phyloP scores from a whole-genome alignment of 1,140 invertebrate genomes.

The Nasonia longicornis region DNA sequence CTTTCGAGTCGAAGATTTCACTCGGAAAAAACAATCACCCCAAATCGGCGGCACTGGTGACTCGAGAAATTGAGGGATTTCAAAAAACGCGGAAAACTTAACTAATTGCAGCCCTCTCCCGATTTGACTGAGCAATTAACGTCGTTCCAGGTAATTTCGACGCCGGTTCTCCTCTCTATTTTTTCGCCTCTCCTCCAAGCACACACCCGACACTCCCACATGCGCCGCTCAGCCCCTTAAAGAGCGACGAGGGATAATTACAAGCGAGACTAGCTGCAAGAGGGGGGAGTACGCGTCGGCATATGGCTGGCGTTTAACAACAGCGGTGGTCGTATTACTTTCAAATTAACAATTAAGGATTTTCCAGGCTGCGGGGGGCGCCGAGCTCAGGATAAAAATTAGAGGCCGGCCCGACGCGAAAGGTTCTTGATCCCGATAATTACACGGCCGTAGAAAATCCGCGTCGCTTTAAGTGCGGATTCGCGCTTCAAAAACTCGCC shows the following conservation, averaged over 20 bases:
- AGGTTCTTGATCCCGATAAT: conserved; percentile 36
- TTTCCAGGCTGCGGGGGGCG: not conserved
- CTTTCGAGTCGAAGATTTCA: too few species aligned
- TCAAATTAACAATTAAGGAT: conserved; percentile 52
- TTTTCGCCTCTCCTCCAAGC: not conserved
- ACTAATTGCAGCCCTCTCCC: not conserved
- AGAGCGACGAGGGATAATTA: conserved; percentile 28
- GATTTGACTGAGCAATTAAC: conserved; percentile 10
- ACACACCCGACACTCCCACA: too few species aligned
- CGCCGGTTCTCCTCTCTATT: not conserved
- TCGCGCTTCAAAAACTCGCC: conserved; percentile 9
- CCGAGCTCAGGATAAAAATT: conserved; percentile 22
- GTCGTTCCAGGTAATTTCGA: not conserved
- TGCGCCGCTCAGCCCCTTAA: not conserved
- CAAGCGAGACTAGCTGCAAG: not conserved
- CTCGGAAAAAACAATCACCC: too few species aligned
- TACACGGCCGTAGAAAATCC: conserved; percentile 19
- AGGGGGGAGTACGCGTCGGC: not conserved
- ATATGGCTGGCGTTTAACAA: conserved; percentile 46
- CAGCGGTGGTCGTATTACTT: conserved; percentile 45
- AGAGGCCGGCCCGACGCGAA: not conserved
- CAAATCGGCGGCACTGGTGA: too few species aligned
- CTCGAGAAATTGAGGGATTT: too few species aligned
- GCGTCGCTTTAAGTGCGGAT: conserved; percentile 12
- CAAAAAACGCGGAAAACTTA: not conserved